These are phyloP conservation scores for Alces alces DNA, from an alignment of 2,113 vertebrate genomes.

Conservation along the genomic window DNA sequence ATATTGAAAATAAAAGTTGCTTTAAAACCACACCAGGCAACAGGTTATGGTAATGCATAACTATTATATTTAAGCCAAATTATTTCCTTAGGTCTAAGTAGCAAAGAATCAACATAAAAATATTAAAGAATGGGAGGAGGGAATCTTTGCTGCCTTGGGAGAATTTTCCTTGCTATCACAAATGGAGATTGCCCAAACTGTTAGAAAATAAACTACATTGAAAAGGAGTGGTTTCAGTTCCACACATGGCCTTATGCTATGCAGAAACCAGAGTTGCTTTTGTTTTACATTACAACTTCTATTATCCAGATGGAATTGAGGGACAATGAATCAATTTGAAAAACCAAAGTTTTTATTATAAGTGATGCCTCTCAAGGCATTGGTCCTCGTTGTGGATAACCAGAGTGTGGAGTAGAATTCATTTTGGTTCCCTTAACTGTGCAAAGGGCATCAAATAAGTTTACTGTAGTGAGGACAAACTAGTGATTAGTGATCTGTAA, in stretches of 20 bases:
- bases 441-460: background rate
- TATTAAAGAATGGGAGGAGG: background rate
- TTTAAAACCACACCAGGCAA: slow-evolving; percentile 77
- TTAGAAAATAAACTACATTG: background rate
- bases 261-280: slow-evolving; percentile 14
- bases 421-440: background rate
- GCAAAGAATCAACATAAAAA: background rate
- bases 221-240: slow-evolving; percentile 2
- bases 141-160: background rate
- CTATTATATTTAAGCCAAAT: slow-evolving; percentile 24
- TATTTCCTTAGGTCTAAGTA: slow-evolving; percentile 41
- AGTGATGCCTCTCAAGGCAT: background rate
- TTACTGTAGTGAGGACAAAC: slow-evolving; percentile 8
- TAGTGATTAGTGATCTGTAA: background rate
- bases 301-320: slow-evolving; percentile 25
- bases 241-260: background rate
- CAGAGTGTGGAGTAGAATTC: background rate
- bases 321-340: background rate
- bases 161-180: background rate
- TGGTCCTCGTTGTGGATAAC: background rate
- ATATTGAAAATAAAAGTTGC: slow-evolving; percentile 66
- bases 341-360: slow-evolving; percentile 28
- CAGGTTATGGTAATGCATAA: background rate
- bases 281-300: slow-evolving; percentile 19
- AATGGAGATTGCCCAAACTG: background rate